These are phyloP conservation scores for Cynopterus sphinx DNA, from an alignment of 2,797 vertebrate species.

Conservation along the genomic window DNA sequence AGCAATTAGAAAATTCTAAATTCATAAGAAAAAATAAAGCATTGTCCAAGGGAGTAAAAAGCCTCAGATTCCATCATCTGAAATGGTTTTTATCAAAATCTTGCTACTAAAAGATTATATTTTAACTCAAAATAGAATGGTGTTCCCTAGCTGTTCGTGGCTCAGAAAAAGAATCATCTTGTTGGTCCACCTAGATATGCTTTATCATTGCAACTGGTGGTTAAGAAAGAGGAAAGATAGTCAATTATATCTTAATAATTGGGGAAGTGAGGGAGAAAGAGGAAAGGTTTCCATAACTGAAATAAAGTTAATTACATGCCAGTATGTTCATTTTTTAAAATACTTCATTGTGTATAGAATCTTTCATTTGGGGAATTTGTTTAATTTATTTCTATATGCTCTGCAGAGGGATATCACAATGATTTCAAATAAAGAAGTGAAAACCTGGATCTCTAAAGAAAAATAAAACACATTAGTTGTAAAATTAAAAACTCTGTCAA, in stretches of 20 bases:
- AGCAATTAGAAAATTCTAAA: neutral
- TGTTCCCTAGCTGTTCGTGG: neutral
- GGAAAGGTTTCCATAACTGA: neutral
- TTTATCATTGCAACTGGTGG: neutral
- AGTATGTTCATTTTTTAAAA: neutral
- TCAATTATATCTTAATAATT: neutral
- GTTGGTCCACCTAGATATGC: neutral
- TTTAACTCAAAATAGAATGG: neutral
- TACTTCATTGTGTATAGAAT: neutral
- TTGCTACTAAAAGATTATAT: neutral
- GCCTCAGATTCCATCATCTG: neutral
- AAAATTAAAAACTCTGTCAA: neutral
- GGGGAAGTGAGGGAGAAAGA: neutral
- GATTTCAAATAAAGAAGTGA: constrained; percentile 18
- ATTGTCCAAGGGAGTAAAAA: neutral
- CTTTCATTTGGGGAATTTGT: constrained; percentile 15
- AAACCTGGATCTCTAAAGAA: neutral
- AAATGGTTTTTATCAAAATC: neutral
- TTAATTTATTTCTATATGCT: constrained; percentile 22
- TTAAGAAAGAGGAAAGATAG: neutral
- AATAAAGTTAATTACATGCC: constrained; percentile 23
- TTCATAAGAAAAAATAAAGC: neutral
- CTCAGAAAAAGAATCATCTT: neutral
- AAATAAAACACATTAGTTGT: neutral
- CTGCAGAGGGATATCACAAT: neutral